Evolutionary conservation across 2,797 vertebrate species (phyloP), one percentile per base, ranked within the genome.

Genomic region (Lithobates sylvaticus): DNA sequence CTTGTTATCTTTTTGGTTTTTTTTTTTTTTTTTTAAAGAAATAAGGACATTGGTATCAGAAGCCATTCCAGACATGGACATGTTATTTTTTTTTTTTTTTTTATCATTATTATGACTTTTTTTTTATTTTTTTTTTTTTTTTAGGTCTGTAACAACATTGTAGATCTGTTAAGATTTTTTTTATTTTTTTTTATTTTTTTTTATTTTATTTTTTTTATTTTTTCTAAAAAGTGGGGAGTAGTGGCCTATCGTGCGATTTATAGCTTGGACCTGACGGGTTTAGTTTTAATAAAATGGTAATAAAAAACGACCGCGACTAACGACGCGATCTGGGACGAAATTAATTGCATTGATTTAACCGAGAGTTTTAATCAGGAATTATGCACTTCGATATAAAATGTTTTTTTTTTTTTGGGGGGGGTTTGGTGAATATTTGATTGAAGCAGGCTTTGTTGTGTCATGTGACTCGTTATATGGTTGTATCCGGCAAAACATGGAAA

Each of bases 161-260:
- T n/a, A n/a, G n/a, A n/a, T n/a, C n/a, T n/a, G n/a, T n/a, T n/a
- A n/a, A n/a, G n/a, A n/a, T n/a, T n/a, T n/a, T n/a, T n/a, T n/a
- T n/a, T n/a, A n/a, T n/a, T n/a, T n/a, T n/a, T n/a, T n/a, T n/a
- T n/a, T n/a, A n/a, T n/a, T n/a, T n/a, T n/a, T n/a, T n/a, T n/a
- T n/a, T n/a, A n/a, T n/a, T n/a, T n/a, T n/a, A n/a, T n/a, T n/a
- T n/a, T n/a, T n/a, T n/a, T n/a, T n/a, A n/a, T n/a, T 68, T 18
- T 78, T 76, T 3, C 13, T 7, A 47, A 47, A 47, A 47, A 5
- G 61, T 88, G 73, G 21, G 82, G 84, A 5, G n/a, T n/a, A n/a
- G 83, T 84, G 81, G 88, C 86, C 79, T 84, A 47, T 81, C 18
- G 82, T 32, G 32, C 77, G 29, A 64, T 90, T 91, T 89, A 89